phyloP scores from a whole-genome alignment of 30 jellyfish, hydroid and myxozoan genomes.

The Pelagia noctiluca region DNA sequence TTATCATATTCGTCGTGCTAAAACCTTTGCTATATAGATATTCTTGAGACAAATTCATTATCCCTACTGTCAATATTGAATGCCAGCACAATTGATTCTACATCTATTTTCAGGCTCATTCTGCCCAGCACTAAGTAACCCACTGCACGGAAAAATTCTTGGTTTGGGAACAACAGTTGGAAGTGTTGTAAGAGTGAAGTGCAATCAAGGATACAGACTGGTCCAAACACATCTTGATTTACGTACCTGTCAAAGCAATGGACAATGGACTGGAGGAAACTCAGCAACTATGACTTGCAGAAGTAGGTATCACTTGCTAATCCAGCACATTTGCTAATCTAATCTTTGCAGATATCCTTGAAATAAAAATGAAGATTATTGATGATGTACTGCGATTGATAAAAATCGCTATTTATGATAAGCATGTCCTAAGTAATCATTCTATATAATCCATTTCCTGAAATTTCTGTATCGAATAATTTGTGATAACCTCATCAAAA shows the following conservation, averaged over 20 bases:
- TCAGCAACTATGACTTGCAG: constrained; percentile 69
- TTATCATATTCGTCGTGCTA: too few relatives aligned
- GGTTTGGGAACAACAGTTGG: constrained; percentile 77
- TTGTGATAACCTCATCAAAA: too few relatives aligned
- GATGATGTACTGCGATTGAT: too few relatives aligned
- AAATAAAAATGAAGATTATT: too few relatives aligned
- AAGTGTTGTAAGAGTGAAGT: constrained; percentile 81
- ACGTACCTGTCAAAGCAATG: constrained; percentile 82
- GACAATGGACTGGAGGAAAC: constrained; percentile 95
- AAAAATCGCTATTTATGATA: too few relatives aligned
- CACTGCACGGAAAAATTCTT: constrained; percentile 76
- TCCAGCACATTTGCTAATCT: background rate
- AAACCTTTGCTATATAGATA: too few relatives aligned
- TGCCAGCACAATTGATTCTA: background rate
- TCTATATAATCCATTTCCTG: too few relatives aligned
- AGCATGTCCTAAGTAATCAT: too few relatives aligned
- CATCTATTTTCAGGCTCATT: constrained; percentile 20
- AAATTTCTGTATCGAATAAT: too few relatives aligned
- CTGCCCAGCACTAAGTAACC: constrained; percentile 41
- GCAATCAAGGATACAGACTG: constrained; percentile 83
- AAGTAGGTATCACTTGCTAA: constrained; percentile 40
- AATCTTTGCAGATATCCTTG: background rate
- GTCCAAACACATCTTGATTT: constrained; percentile 58
- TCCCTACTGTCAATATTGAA: background rate
- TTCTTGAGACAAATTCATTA: too few relatives aligned